A percentile compares a stretch with the other conserved stretches of the same genome.
phyloP scores from a whole-genome alignment of 64 coral and sea anemone species.

The Montipora cactus region DNA sequence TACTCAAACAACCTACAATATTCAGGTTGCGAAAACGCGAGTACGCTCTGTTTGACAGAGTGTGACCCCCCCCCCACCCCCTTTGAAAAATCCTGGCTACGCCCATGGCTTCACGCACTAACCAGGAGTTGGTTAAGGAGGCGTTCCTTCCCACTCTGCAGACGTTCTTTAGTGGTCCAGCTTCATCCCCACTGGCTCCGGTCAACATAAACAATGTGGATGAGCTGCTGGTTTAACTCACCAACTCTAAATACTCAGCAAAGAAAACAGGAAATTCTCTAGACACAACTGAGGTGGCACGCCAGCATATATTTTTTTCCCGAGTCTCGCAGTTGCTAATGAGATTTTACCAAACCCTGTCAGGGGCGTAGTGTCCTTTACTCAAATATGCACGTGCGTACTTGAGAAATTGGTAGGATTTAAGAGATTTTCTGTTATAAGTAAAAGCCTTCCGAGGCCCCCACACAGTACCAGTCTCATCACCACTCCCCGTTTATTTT shows the following conservation, averaged over 20 bases:
- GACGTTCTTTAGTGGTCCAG: slow-evolving; percentile 83
- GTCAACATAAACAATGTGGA: slow-evolving; percentile 87
- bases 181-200: slow-evolving; percentile 80
- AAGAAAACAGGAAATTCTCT: slow-evolving; percentile 47
- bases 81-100: no score
- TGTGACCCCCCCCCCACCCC: no score
- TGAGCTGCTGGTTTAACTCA: slow-evolving; percentile 76
- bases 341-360: slow-evolving; percentile 81
- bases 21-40: no score
- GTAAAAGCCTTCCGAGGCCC: no score
- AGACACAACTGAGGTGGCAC: slow-evolving; percentile 54
- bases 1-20: no score
- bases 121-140: slow-evolving; percentile 85
- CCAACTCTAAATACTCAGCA: slow-evolving; percentile 71
- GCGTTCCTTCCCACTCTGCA: slow-evolving; percentile 91
- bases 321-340: slow-evolving; percentile 88
- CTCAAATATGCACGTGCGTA: no score
- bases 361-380: no score
- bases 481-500: no score
- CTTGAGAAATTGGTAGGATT: no score
- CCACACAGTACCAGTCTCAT: no score
- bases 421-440: no score
- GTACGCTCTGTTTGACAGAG: no score
- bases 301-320: slow-evolving; percentile 64
- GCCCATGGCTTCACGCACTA: not conserved